Evolutionary conservation across 2,113 vertebrate species (phyloP).

Genomic region (Paramisgurnus dabryanus): DNA sequence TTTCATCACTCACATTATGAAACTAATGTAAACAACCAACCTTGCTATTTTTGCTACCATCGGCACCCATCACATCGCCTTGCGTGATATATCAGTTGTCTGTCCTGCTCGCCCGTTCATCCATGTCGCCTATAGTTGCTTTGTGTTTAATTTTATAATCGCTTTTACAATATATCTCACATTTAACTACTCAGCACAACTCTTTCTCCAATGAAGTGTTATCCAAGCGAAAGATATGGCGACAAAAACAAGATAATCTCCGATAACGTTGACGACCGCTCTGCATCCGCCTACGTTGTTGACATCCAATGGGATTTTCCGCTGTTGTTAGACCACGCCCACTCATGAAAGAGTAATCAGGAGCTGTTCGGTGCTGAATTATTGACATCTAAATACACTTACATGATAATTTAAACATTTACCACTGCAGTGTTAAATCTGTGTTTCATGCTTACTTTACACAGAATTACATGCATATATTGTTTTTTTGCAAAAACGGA

Average conservation of each 20-base stretch:
- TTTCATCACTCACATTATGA: neutral
- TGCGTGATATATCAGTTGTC: slow-evolving; percentile 25
- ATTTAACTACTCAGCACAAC: neutral
- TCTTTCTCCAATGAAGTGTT: neutral
- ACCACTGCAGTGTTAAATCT: too few relatives aligned
- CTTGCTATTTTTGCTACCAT: slow-evolving; percentile 71
- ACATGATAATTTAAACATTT: too few relatives aligned
- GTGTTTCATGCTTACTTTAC: too few relatives aligned
- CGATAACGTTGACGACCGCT: too few relatives aligned
- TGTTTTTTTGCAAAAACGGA: too few relatives aligned
- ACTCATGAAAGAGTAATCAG: too few relatives aligned
- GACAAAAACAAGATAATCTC: slow-evolving; percentile 76
- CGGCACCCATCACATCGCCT: slow-evolving; percentile 69
- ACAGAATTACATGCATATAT: too few relatives aligned
- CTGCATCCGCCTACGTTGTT: too few relatives aligned
- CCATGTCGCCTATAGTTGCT: neutral
- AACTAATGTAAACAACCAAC: slow-evolving; percentile 57
- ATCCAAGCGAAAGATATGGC: slow-evolving; percentile 53
- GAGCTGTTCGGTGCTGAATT: too few relatives aligned
- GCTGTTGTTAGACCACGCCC: too few relatives aligned
- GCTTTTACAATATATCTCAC: neutral
- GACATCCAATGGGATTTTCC: too few relatives aligned
- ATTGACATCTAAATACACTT: too few relatives aligned
- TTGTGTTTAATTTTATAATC: neutral
- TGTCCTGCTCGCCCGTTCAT: slow-evolving; percentile 13